Evolutionary conservation across 2,888 invertebrate species (phyloP).

Genomic region (Clistopyga incitator): DNA sequence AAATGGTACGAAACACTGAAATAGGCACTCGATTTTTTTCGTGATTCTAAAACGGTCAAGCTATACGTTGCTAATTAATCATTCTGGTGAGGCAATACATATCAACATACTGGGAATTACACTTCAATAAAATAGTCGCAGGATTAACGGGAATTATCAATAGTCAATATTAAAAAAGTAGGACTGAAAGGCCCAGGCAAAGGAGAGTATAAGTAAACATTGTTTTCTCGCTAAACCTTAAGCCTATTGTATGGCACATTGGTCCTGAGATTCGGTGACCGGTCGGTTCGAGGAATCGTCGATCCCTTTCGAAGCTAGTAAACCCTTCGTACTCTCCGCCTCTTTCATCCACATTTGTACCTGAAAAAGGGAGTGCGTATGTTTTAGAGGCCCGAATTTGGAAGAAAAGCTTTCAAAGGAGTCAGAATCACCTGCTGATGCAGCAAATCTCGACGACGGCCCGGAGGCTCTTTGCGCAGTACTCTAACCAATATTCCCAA

Average conservation of each 20-base stretch:
- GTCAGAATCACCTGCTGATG: slow-evolving; percentile 85
- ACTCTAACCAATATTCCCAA: slow-evolving; percentile 86
- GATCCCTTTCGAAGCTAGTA: slow-evolving; percentile 82
- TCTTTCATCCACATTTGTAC: slow-evolving; percentile 86
- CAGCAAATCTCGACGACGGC: slow-evolving; percentile 86
- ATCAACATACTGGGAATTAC: background rate
- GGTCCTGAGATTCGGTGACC: slow-evolving; percentile 73
- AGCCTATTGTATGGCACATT: slow-evolving; percentile 78
- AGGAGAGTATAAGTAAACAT: slow-evolving; percentile 12
- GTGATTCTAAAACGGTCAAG: background rate
- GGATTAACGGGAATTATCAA: background rate
- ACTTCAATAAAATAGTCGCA: background rate
- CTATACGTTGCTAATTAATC: background rate
- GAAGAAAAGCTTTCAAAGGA: slow-evolving; percentile 22
- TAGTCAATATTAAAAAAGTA: background rate
- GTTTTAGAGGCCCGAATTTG: background rate
- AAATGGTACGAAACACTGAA: slow-evolving; percentile 29
- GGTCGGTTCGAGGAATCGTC: slow-evolving; percentile 69
- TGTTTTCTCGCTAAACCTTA: slow-evolving; percentile 45
- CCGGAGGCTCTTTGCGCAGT: slow-evolving; percentile 86
- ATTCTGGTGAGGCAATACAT: background rate
- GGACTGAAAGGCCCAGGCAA: background rate
- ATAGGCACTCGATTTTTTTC: background rate
- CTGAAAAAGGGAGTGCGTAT: slow-evolving; percentile 75
- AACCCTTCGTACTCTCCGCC: slow-evolving; percentile 86